These are phyloP conservation scores for Oscheius sp. DNA, from an alignment of 2,888 invertebrate genomes.

Conservation along the genomic window DNA sequence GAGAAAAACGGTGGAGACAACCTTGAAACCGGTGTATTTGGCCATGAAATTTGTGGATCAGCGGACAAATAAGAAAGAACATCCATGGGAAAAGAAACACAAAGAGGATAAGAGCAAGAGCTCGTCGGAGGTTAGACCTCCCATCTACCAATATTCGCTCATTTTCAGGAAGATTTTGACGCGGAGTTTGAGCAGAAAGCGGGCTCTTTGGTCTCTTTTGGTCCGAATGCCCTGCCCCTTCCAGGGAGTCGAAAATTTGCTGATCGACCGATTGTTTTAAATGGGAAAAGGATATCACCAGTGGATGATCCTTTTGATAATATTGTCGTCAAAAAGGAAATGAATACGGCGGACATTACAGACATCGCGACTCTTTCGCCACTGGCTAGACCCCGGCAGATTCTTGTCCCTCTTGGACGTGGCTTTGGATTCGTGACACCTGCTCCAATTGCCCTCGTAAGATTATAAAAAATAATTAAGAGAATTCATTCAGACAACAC, in stretches of 20 bases:
- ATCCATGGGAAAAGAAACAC: not conserved
- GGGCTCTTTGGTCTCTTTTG: constrained; percentile 20
- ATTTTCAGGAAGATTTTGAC: constrained; percentile 33
- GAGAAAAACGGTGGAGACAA: constrained; percentile 13
- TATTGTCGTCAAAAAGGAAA: constrained; percentile 1
- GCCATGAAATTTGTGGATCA: constrained; percentile 11
- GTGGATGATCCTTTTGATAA: constrained; percentile 11
- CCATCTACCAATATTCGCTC: not conserved
- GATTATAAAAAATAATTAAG: not conserved
- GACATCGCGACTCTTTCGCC: constrained; percentile 12
- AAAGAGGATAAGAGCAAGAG: not conserved
- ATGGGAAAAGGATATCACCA: not conserved
- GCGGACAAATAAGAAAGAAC: constrained; percentile 4
- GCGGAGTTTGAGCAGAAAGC: constrained; percentile 27
- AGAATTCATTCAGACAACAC: constrained; percentile 8
- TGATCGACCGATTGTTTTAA: not conserved
- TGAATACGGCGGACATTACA: not conserved
- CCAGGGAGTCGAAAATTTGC: constrained; percentile 4
- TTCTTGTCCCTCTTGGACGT: not conserved
- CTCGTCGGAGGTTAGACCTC: constrained; percentile 5
- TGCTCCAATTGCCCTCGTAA: too few relatives aligned
- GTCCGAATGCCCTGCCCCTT: constrained; percentile 26
- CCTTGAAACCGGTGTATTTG: constrained; percentile 19
- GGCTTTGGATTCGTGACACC: not conserved
- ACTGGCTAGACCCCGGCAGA: not conserved